Evolutionary conservation across 2,113 vertebrate species (phyloP).

Genomic region (Syngnathus typhle): DNA sequence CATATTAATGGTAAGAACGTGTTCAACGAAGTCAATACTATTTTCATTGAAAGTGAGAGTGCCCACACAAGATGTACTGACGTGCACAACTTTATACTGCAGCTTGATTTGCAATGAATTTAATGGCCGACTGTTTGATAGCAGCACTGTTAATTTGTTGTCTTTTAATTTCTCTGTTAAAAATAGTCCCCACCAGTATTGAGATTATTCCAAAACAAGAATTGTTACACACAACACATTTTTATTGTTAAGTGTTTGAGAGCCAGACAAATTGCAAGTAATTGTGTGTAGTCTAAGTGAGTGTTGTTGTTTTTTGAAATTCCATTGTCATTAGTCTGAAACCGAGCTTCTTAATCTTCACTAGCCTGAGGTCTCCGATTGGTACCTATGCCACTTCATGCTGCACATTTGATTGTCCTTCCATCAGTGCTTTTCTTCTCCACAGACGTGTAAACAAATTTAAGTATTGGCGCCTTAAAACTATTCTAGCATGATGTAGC

Average conservation of each 20-base stretch:
- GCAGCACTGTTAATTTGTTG: background rate
- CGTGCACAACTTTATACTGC: background rate
- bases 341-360: conserved; percentile 9
- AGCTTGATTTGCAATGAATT: conserved; percentile 10
- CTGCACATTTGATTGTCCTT: conserved; percentile 64
- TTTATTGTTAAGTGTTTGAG: conserved; percentile 28
- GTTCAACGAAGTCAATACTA: background rate
- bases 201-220: conserved; percentile 7
- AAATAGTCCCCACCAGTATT: conserved; percentile 6
- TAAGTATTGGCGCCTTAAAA: conserved; percentile 67
- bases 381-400: conserved; percentile 36
- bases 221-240: conserved; percentile 8
- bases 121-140: conserved; percentile 25
- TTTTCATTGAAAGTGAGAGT: background rate
- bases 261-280: conserved; percentile 26
- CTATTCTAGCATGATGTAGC: conserved; percentile 67
- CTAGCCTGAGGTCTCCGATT: conserved; percentile 13
- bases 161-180: background rate
- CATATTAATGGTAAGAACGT: background rate
- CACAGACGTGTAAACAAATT: conserved; percentile 70
- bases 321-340: conserved; percentile 43
- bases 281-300: too few relatives aligned
- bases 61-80: background rate
- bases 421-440: conserved; percentile 63
- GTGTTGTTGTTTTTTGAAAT: background rate